Evolutionary conservation across 1,140 invertebrate species (phyloP).

Genomic region (Pseudoatta argentina): DNA sequence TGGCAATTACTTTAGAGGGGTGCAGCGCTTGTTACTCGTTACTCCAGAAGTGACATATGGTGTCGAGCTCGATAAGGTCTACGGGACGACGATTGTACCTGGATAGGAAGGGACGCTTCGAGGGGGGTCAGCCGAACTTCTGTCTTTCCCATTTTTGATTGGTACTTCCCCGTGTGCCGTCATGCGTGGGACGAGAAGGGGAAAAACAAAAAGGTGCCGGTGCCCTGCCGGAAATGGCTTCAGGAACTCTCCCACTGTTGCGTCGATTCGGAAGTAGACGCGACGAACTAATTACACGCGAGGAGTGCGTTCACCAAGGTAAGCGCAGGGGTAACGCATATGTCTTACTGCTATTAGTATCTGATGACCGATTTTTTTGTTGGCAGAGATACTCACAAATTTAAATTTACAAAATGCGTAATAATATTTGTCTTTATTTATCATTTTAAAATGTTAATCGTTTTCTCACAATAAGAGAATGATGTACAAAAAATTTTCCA

Average conservation of each 20-base stretch:
- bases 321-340: conserved; percentile 62
- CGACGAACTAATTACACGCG: conserved; percentile 82
- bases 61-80: conserved; percentile 74
- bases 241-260: conserved; percentile 78
- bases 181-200: conserved; percentile 79
- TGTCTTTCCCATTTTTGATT: conserved; percentile 76
- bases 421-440: background rate
- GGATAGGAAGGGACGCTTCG: conserved; percentile 80
- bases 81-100: conserved; percentile 66
- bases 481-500: background rate
- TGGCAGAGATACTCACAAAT: background rate
- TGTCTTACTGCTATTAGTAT: conserved; percentile 2
- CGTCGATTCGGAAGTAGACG: conserved; percentile 82
- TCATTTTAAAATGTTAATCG: background rate
- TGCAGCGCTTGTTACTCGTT: conserved; percentile 33
- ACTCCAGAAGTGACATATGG: conserved; percentile 81
- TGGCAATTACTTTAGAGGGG: conserved; percentile 63
- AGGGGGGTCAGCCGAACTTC: conserved; percentile 80
- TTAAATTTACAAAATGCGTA: background rate
- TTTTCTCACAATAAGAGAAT: background rate
- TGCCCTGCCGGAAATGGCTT: conserved; percentile 83
- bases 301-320: conserved; percentile 75
- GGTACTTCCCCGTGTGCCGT: conserved; percentile 79
- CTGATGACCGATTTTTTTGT: background rate
- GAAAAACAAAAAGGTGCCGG: conserved; percentile 79